These are phyloP conservation scores for Leptocoma aspasia DNA, from an alignment of 2,113 vertebrate species.

Conservation along the genomic window DNA sequence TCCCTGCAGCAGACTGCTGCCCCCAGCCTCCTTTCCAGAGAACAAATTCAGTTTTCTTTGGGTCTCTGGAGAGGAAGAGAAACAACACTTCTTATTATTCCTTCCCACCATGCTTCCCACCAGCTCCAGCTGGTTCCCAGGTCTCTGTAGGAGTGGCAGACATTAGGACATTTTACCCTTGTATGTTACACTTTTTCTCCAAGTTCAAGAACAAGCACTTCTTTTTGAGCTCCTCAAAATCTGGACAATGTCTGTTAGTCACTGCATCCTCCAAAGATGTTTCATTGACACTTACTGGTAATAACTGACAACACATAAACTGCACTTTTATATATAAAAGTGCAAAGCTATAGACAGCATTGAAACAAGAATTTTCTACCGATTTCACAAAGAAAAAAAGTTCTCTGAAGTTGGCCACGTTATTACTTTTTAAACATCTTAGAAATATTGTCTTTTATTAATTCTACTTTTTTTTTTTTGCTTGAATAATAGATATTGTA, in stretches of 20 bases:
- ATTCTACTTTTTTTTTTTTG: not conserved
- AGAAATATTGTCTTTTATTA: not conserved
- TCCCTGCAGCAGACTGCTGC: not conserved
- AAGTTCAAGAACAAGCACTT: not conserved
- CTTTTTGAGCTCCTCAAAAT: not conserved
- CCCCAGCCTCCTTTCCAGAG: not conserved
- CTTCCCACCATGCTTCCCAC: constrained; percentile 1
- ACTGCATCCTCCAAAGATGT: not conserved
- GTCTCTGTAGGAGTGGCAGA: not conserved
- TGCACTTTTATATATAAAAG: not conserved
- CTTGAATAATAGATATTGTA: not conserved
- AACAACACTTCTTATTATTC: not conserved
- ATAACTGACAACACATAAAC: not conserved
- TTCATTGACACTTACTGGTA: not conserved
- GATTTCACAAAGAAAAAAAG: not conserved
- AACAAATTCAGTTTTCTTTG: not conserved
- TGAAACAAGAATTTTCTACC: not conserved
- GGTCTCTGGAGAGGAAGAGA: constrained; percentile 18
- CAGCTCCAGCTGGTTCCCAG: not conserved
- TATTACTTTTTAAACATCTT: not conserved
- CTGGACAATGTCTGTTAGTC: not conserved
- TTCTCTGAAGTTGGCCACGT: not conserved
- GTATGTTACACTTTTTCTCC: not conserved
- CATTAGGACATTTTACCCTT: not conserved
- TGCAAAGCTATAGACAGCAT: not conserved